Evolutionary conservation across 2,113 vertebrate species (phyloP), one percentile per base, ranked within the genome.

Genomic region (Platichthys stellatus): DNA sequence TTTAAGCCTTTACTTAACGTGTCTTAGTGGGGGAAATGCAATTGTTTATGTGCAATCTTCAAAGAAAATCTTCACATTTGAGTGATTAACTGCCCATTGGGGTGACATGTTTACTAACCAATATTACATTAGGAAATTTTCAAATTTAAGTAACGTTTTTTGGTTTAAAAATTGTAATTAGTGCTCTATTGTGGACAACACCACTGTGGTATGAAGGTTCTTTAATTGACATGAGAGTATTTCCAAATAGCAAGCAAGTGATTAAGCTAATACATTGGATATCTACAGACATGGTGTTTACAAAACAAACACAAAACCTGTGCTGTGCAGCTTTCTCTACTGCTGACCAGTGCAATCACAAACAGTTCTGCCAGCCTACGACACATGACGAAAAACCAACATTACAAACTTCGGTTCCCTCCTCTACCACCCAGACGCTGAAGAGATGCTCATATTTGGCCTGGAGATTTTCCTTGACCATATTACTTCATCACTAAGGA

Each of bases 401-500:
- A 26, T 65, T 70, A 45, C 78, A 73, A 69, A 45, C n/a, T 64
- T 53, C 9, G 83, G 28, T 62, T 84, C 57, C 56, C n/a, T 76
- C 68, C 71, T 59, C 75, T 71, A 7, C 69, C 71, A 76, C 81
- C 68, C 71, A 72, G 74, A 83, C 21, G 74, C 45, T 47, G 43
- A 74, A 18, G 77, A 67, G 75, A 85, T 78, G 66, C 83, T 88
- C 76, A 72, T 80, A 77, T 86, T 82, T 81, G 81, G 70, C 61
- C 49, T 10, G 23, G 53, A 82, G 31, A 83, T 86, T 90, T 90
- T 88, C 80, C 88, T 65, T 74, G 45, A 84, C 79, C 77, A 31
- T 81, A 71, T 75, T 31, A 83, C 86, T 83, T 89, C 83, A 89
- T 86, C 78, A 76, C 77, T 57, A 28, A 76, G 76, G 80, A 89